These are phyloP conservation scores for Candidula unifasciata DNA, from an alignment of 2,888 invertebrate genomes.

Conservation along the genomic window DNA sequence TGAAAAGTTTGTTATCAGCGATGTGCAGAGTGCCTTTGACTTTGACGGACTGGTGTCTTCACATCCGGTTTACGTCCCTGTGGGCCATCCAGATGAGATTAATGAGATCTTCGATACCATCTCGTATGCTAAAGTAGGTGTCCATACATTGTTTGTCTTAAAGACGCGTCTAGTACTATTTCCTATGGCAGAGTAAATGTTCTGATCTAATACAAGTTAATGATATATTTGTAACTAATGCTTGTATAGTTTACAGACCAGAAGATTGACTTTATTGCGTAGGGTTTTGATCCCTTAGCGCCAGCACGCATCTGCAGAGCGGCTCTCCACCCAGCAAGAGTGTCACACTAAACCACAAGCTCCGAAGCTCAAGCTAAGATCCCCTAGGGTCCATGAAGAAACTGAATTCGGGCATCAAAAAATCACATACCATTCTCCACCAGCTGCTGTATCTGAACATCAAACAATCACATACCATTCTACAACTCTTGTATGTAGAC, in stretches of 20 bases:
- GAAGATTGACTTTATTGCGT: too few species aligned
- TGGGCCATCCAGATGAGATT: conserved; percentile 91
- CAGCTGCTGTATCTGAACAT: too few species aligned
- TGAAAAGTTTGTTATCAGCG: conserved; percentile 78
- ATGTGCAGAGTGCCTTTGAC: conserved; percentile 85
- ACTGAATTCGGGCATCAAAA: too few species aligned
- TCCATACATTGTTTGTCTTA: background rate
- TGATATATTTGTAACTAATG: too few species aligned
- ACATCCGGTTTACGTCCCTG: conserved; percentile 92
- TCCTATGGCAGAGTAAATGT: background rate
- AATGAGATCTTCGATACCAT: conserved; percentile 92
- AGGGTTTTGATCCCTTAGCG: too few species aligned
- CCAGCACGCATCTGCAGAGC: background rate
- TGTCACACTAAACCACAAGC: background rate
- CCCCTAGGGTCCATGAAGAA: too few species aligned
- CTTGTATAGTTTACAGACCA: too few species aligned
- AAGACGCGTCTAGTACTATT: background rate
- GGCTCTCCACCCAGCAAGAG: background rate
- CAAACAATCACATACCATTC: too few species aligned
- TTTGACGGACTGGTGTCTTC: conserved; percentile 88
- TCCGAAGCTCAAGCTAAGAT: background rate
- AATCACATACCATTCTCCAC: too few species aligned
- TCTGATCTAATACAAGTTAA: too few species aligned
- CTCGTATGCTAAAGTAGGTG: conserved; percentile 88
- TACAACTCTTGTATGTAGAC: too few species aligned